Evolutionary conservation across 2,113 vertebrate genomes (phyloP).

Genomic region (Sinocyclocheilus rhinocerous): DNA sequence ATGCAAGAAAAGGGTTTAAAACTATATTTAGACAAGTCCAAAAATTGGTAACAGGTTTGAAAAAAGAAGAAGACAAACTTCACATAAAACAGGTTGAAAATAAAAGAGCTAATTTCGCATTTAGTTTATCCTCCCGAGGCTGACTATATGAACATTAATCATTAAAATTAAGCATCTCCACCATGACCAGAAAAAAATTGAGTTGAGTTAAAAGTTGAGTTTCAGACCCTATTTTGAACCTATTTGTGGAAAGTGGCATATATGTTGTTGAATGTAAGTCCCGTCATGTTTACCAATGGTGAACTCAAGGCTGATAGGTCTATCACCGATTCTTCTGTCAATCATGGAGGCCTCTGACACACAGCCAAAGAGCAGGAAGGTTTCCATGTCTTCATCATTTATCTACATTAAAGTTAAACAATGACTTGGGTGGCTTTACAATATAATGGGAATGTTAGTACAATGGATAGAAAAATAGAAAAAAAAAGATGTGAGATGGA

Average conservation of each 20-base stretch:
- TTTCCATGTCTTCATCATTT: conserved; percentile 75
- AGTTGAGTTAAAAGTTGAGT: neutral
- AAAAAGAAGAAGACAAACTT: too few relatives aligned
- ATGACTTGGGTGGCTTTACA: neutral
- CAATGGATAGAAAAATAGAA: neutral
- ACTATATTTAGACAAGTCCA: too few relatives aligned
- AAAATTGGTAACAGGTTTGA: too few relatives aligned
- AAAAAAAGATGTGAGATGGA: neutral
- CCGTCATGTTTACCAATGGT: conserved; percentile 82
- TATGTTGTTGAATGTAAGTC: neutral
- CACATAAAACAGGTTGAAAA: too few relatives aligned
- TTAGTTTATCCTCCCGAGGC: too few relatives aligned
- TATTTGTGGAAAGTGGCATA: neutral
- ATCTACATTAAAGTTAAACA: conserved; percentile 61
- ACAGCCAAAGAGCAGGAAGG: conserved; percentile 87
- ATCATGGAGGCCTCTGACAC: conserved; percentile 95
- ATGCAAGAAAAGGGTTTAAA: too few relatives aligned
- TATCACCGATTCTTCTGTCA: conserved; percentile 92
- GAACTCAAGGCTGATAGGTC: conserved; percentile 89
- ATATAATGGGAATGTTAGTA: neutral
- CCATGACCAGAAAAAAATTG: too few relatives aligned
- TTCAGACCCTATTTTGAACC: neutral
- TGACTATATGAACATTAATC: too few relatives aligned
- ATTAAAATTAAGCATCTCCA: too few relatives aligned
- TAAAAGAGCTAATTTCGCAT: too few relatives aligned